These are phyloP conservation scores for Sceloporus undulatus DNA, from an alignment of 2,113 vertebrate species.

Conservation along the genomic window DNA sequence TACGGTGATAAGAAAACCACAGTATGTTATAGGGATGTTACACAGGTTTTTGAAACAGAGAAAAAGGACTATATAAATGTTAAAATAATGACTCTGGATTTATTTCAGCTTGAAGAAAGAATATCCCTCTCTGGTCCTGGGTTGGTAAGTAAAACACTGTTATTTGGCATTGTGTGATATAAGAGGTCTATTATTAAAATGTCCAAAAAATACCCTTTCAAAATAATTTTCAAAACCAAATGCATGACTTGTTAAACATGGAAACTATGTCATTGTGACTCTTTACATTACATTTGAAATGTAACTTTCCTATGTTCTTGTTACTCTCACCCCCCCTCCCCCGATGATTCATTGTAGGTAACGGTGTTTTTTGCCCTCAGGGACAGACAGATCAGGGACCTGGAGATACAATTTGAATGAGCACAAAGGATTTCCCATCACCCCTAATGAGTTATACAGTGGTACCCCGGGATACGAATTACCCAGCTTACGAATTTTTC, in stretches of 20 bases:
- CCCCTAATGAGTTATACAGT: not conserved
- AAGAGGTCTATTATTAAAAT: not conserved
- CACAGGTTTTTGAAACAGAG: not conserved
- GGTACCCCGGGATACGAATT: too few species aligned
- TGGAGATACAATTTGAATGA: not conserved
- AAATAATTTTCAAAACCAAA: too few species aligned
- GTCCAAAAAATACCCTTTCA: too few species aligned
- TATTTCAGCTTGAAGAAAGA: conserved; percentile 85
- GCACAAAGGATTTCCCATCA: not conserved
- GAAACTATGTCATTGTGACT: too few species aligned
- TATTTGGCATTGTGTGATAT: not conserved
- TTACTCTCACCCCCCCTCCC: too few species aligned
- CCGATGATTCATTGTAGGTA: too few species aligned
- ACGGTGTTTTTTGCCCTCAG: too few species aligned
- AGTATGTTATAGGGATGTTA: not conserved
- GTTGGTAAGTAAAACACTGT: conserved; percentile 77
- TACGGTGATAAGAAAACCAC: not conserved
- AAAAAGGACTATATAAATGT: not conserved
- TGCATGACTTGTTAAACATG: too few species aligned
- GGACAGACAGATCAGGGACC: too few species aligned
- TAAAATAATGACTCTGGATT: conserved; percentile 37
- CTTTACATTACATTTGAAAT: too few species aligned
- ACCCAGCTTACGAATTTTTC: too few species aligned
- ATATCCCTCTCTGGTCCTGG: conserved; percentile 75
- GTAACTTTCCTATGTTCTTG: too few species aligned